Evolutionary conservation across 2,888 invertebrate genomes (phyloP), one percentile per base, ranked within the genome.

Genomic region (Elmis aenea): DNA sequence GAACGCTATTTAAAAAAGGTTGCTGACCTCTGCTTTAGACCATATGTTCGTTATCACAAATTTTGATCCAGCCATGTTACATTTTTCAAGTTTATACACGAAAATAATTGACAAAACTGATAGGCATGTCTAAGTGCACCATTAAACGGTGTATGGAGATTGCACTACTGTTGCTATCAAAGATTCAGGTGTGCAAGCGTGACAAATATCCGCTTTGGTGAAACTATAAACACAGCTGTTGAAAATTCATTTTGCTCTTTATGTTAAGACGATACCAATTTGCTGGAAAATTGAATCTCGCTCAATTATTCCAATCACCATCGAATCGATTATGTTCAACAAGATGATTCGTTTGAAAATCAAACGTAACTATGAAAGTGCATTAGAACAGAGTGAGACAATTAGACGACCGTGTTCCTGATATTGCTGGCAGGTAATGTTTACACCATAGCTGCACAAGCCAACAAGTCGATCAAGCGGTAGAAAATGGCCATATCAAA

Each of bases 241-340:
- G 26, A 29, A 41, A 41, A 36, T 26, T 23, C 14, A 28, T 41
- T 41, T 41, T 33, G 36, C 13, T 31, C 26, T 38, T 41, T 21
- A 31, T 36, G 27, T 39, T 24, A 41, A 41, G 36, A 41, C 41
- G 41, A 36, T 41, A 33, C 26, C 33, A 33, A 41, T 36, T 41
- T 41, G 36, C 35, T 28, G 36, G 41, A 41, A 41, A 41, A 41
- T 41, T 41, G 36, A 41, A 41, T 27, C 24, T 31, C 20, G 28
- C 31, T 26, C 30, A 29, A 14, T 34, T 34, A 34, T 39, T 34
- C 13, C 22, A 28, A 36, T 36, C 36, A 21, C 24, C 25, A 27
- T 25, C 18, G 23, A 34, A 39, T 34, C 39, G 24, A 33, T 39
- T 34, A 22, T 25, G 26, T 18, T 18, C 18, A 18, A 18, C 18